These are phyloP conservation scores for Gnathonemus echidnorhynchus DNA, from an alignment of 2,113 vertebrate genomes.

Conservation along the genomic window DNA sequence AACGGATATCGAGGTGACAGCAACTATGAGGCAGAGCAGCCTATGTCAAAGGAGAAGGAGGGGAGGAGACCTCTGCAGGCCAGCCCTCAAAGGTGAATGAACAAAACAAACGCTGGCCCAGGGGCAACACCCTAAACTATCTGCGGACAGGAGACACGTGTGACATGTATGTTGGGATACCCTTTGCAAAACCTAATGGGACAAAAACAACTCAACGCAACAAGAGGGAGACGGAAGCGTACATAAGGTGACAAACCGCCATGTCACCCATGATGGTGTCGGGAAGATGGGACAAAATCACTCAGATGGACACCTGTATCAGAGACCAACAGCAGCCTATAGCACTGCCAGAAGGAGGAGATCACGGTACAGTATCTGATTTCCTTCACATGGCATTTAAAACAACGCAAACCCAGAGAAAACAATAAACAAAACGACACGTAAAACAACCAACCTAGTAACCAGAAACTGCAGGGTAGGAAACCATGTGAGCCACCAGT, in stretches of 20 bases:
- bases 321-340: background rate
- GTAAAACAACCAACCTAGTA: background rate
- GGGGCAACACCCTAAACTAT: background rate
- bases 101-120: background rate
- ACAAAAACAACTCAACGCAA: background rate
- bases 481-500: background rate
- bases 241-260: background rate
- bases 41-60: background rate
- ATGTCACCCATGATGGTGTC: background rate
- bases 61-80: background rate
- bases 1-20: background rate
- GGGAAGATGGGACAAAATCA: background rate
- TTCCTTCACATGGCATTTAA: background rate
- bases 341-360: background rate
- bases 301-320: background rate
- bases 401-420: background rate
- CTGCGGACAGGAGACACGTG: background rate
- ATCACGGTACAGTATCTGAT: background rate
- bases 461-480: background rate
- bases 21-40: background rate
- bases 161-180: background rate
- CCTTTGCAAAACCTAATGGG: background rate
- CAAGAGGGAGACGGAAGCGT: background rate
- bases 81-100: background rate
- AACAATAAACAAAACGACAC: background rate